Conservation (phyloP, 2,888 invertebrate species). For the Macaria notata region DNA sequence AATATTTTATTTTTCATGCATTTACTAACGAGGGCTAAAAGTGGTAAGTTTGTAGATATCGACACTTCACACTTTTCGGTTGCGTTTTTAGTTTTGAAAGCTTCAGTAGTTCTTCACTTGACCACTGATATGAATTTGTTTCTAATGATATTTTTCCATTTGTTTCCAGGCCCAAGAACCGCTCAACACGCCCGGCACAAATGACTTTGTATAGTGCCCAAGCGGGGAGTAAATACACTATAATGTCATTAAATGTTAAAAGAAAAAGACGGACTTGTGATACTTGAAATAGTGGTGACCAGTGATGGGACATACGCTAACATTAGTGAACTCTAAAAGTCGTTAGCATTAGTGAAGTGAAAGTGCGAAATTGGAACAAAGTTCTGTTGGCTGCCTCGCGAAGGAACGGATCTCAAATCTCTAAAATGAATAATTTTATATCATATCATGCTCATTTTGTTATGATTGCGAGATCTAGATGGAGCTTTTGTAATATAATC, state of each 20-base stretch:
- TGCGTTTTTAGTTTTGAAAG: constrained; percentile 8
- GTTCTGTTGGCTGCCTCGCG: constrained; percentile 58
- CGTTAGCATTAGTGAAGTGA: constrained; percentile 67
- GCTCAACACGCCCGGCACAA: constrained; percentile 89
- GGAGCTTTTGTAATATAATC: constrained; percentile 52
- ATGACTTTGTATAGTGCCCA: constrained; percentile 88
- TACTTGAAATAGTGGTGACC: constrained; percentile 71
- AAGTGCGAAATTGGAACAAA: constrained; percentile 58
- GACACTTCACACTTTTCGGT: too few relatives aligned
- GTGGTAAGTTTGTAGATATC: constrained; percentile 64
- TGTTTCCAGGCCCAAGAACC: constrained; percentile 91
- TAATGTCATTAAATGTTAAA: constrained; percentile 77
- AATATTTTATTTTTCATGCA: constrained; percentile 76
- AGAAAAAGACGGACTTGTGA: constrained; percentile 79
- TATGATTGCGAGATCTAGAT: constrained; percentile 44
- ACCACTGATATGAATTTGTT: constrained; percentile 2
- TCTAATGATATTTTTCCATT: constrained; percentile 39
- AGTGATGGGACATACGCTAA: constrained; percentile 69
- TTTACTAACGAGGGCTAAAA: constrained; percentile 69
- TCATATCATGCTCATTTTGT: constrained; percentile 34
- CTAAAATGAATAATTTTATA: constrained; percentile 45
- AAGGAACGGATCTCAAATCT: constrained; percentile 62
- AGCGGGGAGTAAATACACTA: constrained; percentile 75
- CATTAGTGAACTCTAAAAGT: constrained; percentile 61
- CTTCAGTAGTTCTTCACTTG: constrained; percentile 23